Evolutionary conservation across 2,888 invertebrate species (phyloP).

Genomic region (Trypoxylon attenuatum): DNA sequence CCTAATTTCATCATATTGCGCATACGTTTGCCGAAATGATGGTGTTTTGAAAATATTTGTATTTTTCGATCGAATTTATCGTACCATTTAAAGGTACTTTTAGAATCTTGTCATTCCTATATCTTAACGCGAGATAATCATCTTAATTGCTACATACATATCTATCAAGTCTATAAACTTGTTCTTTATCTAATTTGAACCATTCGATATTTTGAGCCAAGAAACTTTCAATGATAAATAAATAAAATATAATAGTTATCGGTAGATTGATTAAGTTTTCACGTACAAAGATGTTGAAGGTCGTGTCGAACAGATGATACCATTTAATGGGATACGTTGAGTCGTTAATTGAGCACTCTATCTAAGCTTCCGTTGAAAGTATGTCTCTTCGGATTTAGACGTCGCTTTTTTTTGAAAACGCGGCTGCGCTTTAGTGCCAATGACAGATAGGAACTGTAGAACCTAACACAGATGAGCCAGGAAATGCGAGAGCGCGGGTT

Average conservation of each 20-base stretch:
- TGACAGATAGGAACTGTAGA: constrained; percentile 28
- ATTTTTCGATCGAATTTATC: too few species aligned
- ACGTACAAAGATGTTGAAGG: neutral
- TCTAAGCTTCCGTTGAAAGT: constrained; percentile 20
- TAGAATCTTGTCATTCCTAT: too few species aligned
- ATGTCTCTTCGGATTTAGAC: constrained; percentile 36
- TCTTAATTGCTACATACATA: too few species aligned
- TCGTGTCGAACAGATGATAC: neutral
- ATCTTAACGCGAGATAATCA: too few species aligned
- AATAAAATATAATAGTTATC: too few species aligned
- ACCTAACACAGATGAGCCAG: neutral
- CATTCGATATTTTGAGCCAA: too few species aligned
- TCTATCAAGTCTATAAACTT: too few species aligned
- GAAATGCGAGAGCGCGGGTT: neutral
- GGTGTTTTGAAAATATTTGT: too few species aligned
- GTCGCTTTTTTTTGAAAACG: constrained; percentile 19
- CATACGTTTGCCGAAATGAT: neutral
- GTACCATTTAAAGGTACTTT: too few species aligned
- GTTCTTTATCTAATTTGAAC: too few species aligned
- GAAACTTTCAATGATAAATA: too few species aligned
- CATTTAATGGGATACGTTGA: neutral
- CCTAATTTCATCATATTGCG: constrained; percentile 1
- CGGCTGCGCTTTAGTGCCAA: constrained; percentile 16
- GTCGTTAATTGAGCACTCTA: neutral
- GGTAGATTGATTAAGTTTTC: too few species aligned